Conservation (phyloP, 2,888 invertebrate genomes). For the Euspilapteryx auroguttella region DNA sequence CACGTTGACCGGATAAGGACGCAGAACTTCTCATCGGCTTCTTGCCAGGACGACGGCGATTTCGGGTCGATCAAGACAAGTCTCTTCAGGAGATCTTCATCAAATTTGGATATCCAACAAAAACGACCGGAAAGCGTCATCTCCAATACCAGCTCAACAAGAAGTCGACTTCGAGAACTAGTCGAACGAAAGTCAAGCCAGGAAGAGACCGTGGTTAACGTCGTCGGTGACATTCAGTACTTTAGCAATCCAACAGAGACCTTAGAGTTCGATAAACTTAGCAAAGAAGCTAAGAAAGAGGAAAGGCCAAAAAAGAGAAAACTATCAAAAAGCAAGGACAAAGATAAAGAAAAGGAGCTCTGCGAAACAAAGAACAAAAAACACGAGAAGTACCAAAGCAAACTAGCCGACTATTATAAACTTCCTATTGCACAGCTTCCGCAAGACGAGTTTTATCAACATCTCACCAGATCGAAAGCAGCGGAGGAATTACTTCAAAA, state of each 20-base stretch:
- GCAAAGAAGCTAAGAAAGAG: conserved; percentile 41
- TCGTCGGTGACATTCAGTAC: conserved; percentile 51
- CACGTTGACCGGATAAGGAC: conserved; percentile 61
- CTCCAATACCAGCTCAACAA: conserved; percentile 51
- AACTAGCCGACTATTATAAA: conserved; percentile 50
- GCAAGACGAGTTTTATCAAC: conserved; percentile 54
- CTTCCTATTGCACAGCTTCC: conserved; percentile 44
- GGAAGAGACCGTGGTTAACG: conserved; percentile 49
- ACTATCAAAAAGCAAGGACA: conserved; percentile 32
- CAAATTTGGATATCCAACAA: conserved; percentile 41
- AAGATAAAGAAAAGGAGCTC: conserved; percentile 10
- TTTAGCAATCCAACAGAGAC: conserved; percentile 55
- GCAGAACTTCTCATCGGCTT: conserved; percentile 57
- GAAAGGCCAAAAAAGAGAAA: conserved; percentile 50
- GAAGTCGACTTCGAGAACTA: conserved; percentile 56
- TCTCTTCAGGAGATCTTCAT: conserved; percentile 49
- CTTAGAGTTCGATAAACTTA: conserved; percentile 44
- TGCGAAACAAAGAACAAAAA: conserved; percentile 40
- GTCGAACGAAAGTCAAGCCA: conserved; percentile 56
- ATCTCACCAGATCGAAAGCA: conserved; percentile 45
- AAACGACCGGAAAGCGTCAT: conserved; percentile 52
- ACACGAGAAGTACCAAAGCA: conserved; percentile 51
- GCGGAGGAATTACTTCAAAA: conserved; percentile 46
- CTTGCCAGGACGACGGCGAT: conserved; percentile 55
- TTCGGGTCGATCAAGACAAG: conserved; percentile 55